Conservation (phyloP, 2,888 invertebrate species). For the Ophioninae sp. region DNA sequence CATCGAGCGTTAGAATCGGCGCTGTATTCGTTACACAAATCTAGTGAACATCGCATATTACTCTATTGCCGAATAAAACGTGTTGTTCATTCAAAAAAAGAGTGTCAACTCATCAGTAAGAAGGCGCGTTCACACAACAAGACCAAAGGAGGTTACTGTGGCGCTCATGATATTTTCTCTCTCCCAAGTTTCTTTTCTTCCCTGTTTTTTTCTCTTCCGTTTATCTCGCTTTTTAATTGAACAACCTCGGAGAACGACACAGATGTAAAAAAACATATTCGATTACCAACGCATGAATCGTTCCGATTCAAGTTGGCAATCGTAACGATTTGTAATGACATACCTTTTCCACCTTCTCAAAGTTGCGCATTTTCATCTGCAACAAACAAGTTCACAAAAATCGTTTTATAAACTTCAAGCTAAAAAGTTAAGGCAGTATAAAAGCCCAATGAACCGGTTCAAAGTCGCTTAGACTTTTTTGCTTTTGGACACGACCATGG, state of each 20-base stretch:
- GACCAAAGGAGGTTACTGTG: not conserved
- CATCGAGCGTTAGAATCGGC: constrained; percentile 59
- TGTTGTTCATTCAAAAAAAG: constrained; percentile 70
- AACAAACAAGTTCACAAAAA: constrained; percentile 79
- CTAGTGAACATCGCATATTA: constrained; percentile 54
- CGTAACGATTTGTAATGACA: constrained; percentile 80
- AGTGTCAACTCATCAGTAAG: not conserved
- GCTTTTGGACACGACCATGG: too few species aligned
- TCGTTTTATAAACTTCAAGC: not conserved
- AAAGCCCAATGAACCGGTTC: too few species aligned
- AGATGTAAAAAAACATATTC: constrained; percentile 46
- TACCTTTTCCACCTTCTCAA: constrained; percentile 99
- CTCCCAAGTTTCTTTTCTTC: constrained; percentile 16
- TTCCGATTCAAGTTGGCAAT: constrained; percentile 69
- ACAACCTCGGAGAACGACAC: constrained; percentile 64
- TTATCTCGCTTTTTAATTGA: constrained; percentile 63
- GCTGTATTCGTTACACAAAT: constrained; percentile 58
- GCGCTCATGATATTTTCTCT: not conserved
- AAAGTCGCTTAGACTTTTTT: too few species aligned
- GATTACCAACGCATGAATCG: constrained; percentile 64
- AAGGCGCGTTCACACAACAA: not conserved
- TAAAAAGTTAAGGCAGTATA: too few species aligned
- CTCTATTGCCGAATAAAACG: constrained; percentile 45
- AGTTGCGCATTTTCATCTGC: constrained; percentile 98
- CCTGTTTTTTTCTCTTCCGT: constrained; percentile 26